Percentiles rank a stretch among this genome's conserved stretches.
phyloP scores from a whole-genome alignment of 2,113 vertebrate species.

The Sebastes fasciatus region DNA sequence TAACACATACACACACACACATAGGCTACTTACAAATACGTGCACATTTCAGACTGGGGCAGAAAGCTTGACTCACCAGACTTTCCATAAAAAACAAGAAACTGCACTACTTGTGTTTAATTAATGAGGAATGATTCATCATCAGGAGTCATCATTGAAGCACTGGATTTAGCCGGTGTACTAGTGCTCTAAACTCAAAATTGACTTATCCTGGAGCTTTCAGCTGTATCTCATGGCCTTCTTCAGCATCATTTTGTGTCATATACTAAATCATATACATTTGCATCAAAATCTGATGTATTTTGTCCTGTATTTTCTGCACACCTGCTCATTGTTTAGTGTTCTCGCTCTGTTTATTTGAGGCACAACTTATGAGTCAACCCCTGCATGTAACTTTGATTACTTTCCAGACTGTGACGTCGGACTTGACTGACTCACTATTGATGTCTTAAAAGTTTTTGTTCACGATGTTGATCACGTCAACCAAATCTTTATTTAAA shows the following conservation, averaged over 20 bases:
- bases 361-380: conserved; percentile 18
- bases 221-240: not conserved
- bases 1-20: conserved; percentile 25
- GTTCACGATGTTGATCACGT: not conserved
- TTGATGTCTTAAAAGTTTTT: not conserved
- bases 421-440: conserved; percentile 18
- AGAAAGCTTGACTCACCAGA: conserved; percentile 16
- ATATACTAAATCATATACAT: not conserved
- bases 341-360: not conserved
- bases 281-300: not conserved
- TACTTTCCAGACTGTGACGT: not conserved
- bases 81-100: conserved; percentile 8
- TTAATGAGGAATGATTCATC: conserved; percentile 18
- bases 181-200: not conserved
- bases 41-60: conserved; percentile 3
- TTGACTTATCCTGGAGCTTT: not conserved
- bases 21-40: conserved; percentile 5
- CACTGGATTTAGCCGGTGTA: not conserved
- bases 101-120: conserved; percentile 20
- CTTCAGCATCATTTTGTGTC: not conserved
- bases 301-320: not conserved
- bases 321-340: not conserved
- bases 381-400: not conserved
- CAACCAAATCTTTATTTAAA: not conserved
- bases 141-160: not conserved